Evolutionary conservation across 1,140 invertebrate genomes (phyloP).

Genomic region (Mylabris phalerata): DNA sequence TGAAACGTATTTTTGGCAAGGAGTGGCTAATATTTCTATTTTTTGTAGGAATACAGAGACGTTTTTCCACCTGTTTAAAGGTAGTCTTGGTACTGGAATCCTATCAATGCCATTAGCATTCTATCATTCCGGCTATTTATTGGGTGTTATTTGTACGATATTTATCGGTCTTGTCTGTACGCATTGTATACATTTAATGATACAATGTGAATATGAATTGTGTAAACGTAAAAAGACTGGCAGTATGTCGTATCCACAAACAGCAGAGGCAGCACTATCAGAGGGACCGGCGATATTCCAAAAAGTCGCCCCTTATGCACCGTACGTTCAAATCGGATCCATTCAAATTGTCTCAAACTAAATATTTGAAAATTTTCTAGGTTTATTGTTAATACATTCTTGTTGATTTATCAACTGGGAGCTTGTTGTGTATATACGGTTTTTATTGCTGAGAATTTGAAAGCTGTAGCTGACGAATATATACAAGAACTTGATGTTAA

Average conservation of each 20-base stretch:
- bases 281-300: constrained; percentile 60
- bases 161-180: constrained; percentile 68
- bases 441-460: constrained; percentile 70
- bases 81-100: constrained; percentile 84
- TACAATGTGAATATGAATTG: constrained; percentile 60
- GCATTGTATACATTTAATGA: constrained; percentile 72
- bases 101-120: constrained; percentile 85
- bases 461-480: constrained; percentile 49
- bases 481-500: constrained; percentile 45
- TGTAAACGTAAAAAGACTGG: constrained; percentile 61
- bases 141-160: constrained; percentile 60
- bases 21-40: no score
- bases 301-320: constrained; percentile 52
- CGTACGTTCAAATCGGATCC: constrained; percentile 43
- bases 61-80: constrained; percentile 74
- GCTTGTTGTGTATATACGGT: constrained; percentile 85
- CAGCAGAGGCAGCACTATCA: constrained; percentile 58
- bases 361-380: constrained; percentile 41
- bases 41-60: constrained; percentile 66
- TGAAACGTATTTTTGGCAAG: no score
- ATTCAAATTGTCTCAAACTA: no score
- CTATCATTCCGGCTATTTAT: constrained; percentile 63
- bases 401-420: constrained; percentile 78
- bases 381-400: constrained; percentile 56
- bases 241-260: constrained; percentile 62